Evolutionary conservation across 2,113 vertebrate genomes (phyloP).

Genomic region (Bucco capensis): DNA sequence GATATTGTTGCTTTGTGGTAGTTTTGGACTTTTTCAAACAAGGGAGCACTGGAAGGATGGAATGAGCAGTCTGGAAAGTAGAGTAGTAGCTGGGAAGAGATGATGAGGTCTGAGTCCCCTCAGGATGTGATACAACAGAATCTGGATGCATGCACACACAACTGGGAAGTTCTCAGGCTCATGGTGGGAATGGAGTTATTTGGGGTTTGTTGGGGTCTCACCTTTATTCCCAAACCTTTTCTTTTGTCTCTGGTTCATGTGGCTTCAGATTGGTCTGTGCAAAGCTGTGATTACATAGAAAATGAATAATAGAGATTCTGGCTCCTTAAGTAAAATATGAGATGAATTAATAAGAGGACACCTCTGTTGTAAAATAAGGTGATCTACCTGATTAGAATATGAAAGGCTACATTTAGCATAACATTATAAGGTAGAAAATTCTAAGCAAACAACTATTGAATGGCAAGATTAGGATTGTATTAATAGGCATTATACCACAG

Average conservation of each 20-base stretch:
- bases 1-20: background rate
- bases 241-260: background rate
- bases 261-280: background rate
- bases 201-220: background rate
- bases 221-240: background rate
- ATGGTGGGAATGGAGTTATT: background rate
- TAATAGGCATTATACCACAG: background rate
- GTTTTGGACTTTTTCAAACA: background rate
- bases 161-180: background rate
- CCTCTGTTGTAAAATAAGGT: background rate
- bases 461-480: background rate
- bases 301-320: background rate
- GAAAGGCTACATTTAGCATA: background rate
- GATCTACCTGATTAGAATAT: background rate
- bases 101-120: background rate
- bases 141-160: background rate
- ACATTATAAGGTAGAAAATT: background rate
- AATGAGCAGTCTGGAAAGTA: background rate
- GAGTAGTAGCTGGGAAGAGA: background rate
- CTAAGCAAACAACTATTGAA: background rate
- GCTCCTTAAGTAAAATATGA: background rate
- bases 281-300: background rate
- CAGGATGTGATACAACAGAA: background rate
- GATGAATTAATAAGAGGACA: background rate
- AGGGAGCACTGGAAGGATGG: accelerated